A percentile compares a stretch with the other conserved stretches of the same genome.
Evolutionary conservation across 2,113 vertebrate species (phyloP).

Genomic region (Triplophysa rosa): DNA sequence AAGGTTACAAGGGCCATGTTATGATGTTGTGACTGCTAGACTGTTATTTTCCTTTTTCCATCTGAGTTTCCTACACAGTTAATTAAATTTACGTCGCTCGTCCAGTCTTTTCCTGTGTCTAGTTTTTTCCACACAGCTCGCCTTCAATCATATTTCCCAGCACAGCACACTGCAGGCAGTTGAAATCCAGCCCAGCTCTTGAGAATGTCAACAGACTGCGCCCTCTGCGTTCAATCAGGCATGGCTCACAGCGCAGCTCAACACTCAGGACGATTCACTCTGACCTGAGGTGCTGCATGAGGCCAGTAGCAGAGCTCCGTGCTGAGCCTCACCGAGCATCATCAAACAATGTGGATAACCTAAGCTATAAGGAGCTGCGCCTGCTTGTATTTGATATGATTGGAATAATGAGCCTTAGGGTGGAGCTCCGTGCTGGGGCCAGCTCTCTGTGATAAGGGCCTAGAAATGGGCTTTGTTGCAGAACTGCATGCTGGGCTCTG

Average conservation of each 20-base stretch:
- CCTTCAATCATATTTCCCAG: neutral
- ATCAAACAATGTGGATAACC: slow-evolving; percentile 31
- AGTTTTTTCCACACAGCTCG: neutral
- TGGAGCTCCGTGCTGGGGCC: slow-evolving; percentile 40
- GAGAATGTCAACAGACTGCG: slow-evolving; percentile 14
- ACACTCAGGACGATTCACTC: neutral
- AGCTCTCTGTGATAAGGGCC: slow-evolving; percentile 46
- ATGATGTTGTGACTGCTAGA: no score
- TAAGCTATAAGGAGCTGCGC: slow-evolving; percentile 24
- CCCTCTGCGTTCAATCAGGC: slow-evolving; percentile 8
- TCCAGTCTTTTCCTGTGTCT: neutral
- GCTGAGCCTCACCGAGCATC: neutral
- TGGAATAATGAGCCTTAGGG: slow-evolving; percentile 44
- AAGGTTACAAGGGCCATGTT: no score
- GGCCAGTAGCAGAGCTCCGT: slow-evolving; percentile 25
- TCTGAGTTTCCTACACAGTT: no score
- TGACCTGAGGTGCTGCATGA: slow-evolving; percentile 9
- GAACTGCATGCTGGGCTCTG: slow-evolving; percentile 11
- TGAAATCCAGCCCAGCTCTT: slow-evolving; percentile 6
- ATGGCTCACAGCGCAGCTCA: neutral
- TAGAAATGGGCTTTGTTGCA: slow-evolving; percentile 24
- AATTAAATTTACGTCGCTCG: no score
- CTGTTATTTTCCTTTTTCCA: no score
- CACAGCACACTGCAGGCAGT: neutral
- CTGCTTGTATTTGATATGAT: slow-evolving; percentile 40